phyloP scores from a whole-genome alignment of 2,797 vertebrate genomes.

The Podargus strigoides region DNA sequence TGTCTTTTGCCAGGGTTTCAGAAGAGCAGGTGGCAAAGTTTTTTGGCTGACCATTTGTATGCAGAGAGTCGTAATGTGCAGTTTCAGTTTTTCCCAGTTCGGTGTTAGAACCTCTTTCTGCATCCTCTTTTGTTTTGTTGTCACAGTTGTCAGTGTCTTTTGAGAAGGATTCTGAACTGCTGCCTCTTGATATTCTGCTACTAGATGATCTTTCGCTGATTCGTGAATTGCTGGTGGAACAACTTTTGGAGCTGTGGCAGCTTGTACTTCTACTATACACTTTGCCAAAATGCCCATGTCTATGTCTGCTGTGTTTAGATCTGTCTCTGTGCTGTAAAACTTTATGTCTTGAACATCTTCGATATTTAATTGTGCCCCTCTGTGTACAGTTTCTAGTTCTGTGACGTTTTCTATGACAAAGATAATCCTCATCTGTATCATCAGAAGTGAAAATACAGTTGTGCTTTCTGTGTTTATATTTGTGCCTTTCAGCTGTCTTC shows the following conservation, averaged over 20 bases:
- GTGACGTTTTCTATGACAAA: slow-evolving; percentile 27
- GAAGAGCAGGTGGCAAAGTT: neutral
- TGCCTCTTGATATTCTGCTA: slow-evolving; percentile 26
- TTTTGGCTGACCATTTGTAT: slow-evolving; percentile 13
- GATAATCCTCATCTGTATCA: neutral
- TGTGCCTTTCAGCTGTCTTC: slow-evolving; percentile 60
- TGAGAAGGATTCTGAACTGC: slow-evolving; percentile 24
- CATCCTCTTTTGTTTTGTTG: slow-evolving; percentile 13
- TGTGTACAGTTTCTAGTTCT: slow-evolving; percentile 33
- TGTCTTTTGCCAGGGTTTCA: slow-evolving; percentile 27
- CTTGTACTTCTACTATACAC: neutral
- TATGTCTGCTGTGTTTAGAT: slow-evolving; percentile 48
- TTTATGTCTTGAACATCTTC: slow-evolving; percentile 46
- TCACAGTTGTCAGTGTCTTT: slow-evolving; percentile 50
- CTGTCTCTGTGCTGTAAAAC: slow-evolving; percentile 41
- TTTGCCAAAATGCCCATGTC: slow-evolving; percentile 1
- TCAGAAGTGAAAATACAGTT: slow-evolving; percentile 63
- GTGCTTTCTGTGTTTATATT: slow-evolving; percentile 76
- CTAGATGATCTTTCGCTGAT: slow-evolving; percentile 34
- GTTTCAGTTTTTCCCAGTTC: slow-evolving; percentile 25
- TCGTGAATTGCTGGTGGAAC: slow-evolving; percentile 22
- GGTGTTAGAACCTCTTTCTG: neutral
- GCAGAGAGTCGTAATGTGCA: neutral
- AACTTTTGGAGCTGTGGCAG: slow-evolving; percentile 26
- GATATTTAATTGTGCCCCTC: slow-evolving; percentile 41